These are phyloP conservation scores for Pachycephus smyrnensis DNA, from an alignment of 2,888 invertebrate genomes.

Conservation along the genomic window DNA sequence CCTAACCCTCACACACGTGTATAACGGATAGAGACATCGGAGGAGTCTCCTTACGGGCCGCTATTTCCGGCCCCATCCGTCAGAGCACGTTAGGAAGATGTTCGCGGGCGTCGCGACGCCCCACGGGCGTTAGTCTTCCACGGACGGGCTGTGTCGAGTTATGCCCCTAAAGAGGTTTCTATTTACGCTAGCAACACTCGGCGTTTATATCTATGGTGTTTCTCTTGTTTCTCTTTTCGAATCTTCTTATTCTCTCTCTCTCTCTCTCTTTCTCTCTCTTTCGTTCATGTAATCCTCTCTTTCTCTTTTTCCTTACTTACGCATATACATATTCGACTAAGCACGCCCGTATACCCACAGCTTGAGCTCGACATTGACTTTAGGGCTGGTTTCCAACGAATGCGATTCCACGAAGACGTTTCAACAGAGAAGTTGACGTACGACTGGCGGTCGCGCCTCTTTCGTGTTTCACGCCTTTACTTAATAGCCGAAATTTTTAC, in stretches of 20 bases:
- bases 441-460: conserved; percentile 52
- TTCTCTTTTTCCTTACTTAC: no score
- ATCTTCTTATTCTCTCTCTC: conserved; percentile 11
- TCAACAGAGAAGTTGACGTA: conserved; percentile 53
- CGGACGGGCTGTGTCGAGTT: conserved; percentile 58
- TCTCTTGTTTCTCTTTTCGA: conserved; percentile 11
- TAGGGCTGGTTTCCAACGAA: no score
- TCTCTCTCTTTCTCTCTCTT: background rate
- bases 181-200: conserved; percentile 49
- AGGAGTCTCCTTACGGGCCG: conserved; percentile 25
- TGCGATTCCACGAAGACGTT: conserved; percentile 40
- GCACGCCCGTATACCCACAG: no score
- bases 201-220: conserved; percentile 20
- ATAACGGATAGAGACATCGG: no score
- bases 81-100: conserved; percentile 60
- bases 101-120: conserved; percentile 45
- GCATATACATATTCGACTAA: no score
- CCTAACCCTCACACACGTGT: conserved; percentile 38
- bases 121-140: conserved; percentile 59
- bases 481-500: conserved; percentile 48
- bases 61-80: conserved; percentile 66
- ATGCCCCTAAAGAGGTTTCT: conserved; percentile 62
- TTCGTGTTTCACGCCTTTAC: conserved; percentile 55
- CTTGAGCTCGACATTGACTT: no score
- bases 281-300: no score